Evolutionary conservation across 2,113 vertebrate species (phyloP).

Genomic region (Dascyllus trimaculatus): DNA sequence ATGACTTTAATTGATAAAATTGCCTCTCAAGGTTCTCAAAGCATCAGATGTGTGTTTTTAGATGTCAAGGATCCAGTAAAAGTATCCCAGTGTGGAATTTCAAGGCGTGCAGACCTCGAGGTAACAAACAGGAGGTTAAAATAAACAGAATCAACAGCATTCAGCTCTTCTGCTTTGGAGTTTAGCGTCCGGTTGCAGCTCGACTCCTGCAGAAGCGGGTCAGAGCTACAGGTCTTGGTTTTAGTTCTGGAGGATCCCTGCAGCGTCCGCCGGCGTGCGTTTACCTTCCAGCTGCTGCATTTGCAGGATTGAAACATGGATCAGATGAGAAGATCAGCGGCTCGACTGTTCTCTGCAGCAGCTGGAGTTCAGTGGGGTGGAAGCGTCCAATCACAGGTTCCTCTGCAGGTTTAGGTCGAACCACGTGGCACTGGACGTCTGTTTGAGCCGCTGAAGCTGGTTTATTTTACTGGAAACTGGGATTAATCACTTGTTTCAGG

Average conservation of each 20-base stretch:
- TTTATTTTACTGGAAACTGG: not conserved
- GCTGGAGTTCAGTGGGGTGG: slow-evolving; percentile 70
- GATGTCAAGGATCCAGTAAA: too few relatives aligned
- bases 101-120: too few relatives aligned
- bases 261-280: too few relatives aligned
- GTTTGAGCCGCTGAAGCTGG: not conserved
- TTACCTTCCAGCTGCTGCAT: too few relatives aligned
- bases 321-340: slow-evolving; percentile 35
- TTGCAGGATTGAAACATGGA: slow-evolving; percentile 18
- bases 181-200: not conserved
- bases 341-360: slow-evolving; percentile 31
- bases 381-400: slow-evolving; percentile 90
- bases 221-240: not conserved
- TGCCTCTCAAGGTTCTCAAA: too few relatives aligned
- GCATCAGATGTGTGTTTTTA: too few relatives aligned
- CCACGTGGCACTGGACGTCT: slow-evolving; percentile 73
- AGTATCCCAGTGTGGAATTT: too few relatives aligned
- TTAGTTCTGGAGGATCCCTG: too few relatives aligned
- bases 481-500: not conserved
- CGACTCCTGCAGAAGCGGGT: not conserved
- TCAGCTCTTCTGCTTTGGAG: too few relatives aligned
- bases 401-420: slow-evolving; percentile 91
- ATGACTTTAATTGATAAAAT: too few relatives aligned
- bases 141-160: too few relatives aligned
- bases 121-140: too few relatives aligned